phyloP scores from a whole-genome alignment of 2,797 vertebrate species.

The Silurus lanzhouensis region DNA sequence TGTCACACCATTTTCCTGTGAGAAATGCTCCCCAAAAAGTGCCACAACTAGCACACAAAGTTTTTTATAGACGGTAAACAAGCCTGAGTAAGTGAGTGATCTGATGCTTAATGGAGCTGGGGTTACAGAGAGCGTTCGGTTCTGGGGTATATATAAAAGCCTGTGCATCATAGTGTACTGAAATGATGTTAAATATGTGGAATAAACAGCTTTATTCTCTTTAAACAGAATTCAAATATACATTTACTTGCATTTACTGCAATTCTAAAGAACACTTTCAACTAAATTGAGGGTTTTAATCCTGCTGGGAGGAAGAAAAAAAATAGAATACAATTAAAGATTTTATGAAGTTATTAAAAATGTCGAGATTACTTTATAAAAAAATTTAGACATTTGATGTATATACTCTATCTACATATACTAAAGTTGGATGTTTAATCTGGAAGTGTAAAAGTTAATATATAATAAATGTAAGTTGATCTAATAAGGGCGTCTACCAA shows the following conservation, averaged over 20 bases:
- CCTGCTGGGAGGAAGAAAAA: background rate
- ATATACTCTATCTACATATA: background rate
- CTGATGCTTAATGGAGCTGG: background rate
- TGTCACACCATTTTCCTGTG: conserved; percentile 27
- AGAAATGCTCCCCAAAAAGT: conserved; percentile 12
- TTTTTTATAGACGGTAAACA: background rate
- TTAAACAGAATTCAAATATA: background rate
- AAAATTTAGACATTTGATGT: background rate
- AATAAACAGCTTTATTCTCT: background rate
- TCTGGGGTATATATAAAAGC: background rate
- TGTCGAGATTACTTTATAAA: background rate
- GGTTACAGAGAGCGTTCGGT: background rate
- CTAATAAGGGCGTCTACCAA: no score
- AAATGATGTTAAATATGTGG: background rate
- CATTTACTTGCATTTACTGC: background rate
- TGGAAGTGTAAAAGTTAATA: no score
- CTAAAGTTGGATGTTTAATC: background rate
- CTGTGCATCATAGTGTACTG: background rate
- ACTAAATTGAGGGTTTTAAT: background rate
- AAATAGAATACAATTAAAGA: no score
- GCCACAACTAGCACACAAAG: conserved; percentile 6
- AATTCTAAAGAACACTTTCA: background rate
- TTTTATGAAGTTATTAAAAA: no score
- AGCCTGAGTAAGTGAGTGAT: background rate
- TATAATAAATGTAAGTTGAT: no score